Evolutionary conservation across 1,140 invertebrate species (phyloP).

Genomic region (Panonychus citri): DNA sequence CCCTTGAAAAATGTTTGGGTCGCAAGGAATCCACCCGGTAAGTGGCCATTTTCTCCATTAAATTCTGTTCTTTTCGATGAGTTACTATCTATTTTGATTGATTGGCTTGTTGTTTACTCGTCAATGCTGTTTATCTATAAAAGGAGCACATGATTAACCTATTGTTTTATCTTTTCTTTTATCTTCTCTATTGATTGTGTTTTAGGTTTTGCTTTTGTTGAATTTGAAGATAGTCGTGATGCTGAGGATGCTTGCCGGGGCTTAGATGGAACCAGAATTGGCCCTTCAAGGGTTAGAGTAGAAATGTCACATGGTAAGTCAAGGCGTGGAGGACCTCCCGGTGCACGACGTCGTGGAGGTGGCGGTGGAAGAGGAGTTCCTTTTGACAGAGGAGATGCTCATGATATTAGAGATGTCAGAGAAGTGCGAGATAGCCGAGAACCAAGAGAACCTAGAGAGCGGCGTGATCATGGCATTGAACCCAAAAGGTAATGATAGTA

Average conservation of each 20-base stretch:
- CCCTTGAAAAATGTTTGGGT: slow-evolving; percentile 91
- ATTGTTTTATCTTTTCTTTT: background rate
- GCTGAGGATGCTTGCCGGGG: slow-evolving; percentile 89
- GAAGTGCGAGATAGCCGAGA: too few species aligned
- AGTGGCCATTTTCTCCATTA: background rate
- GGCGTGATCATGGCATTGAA: too few species aligned
- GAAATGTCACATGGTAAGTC: slow-evolving; percentile 68
- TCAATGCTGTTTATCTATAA: background rate
- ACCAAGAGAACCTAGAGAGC: too few species aligned
- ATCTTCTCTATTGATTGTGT: too few species aligned
- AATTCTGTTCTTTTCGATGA: background rate
- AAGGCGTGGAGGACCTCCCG: slow-evolving; percentile 19
- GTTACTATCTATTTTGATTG: background rate
- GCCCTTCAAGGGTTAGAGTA: slow-evolving; percentile 45
- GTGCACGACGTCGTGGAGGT: background rate
- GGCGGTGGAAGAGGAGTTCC: too few species aligned
- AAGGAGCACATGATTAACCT: background rate
- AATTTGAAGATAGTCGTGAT: slow-evolving; percentile 41
- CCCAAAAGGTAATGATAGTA: too few species aligned
- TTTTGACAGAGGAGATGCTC: too few species aligned
- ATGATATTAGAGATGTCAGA: too few species aligned
- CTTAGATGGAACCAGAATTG: slow-evolving; percentile 75
- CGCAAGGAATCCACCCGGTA: slow-evolving; percentile 55
- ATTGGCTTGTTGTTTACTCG: background rate
- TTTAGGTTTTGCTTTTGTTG: slow-evolving; percentile 59